Base-by-base conservation (phyloP, 2,888 invertebrate genomes). In the Campaea margaritaria region DNA sequence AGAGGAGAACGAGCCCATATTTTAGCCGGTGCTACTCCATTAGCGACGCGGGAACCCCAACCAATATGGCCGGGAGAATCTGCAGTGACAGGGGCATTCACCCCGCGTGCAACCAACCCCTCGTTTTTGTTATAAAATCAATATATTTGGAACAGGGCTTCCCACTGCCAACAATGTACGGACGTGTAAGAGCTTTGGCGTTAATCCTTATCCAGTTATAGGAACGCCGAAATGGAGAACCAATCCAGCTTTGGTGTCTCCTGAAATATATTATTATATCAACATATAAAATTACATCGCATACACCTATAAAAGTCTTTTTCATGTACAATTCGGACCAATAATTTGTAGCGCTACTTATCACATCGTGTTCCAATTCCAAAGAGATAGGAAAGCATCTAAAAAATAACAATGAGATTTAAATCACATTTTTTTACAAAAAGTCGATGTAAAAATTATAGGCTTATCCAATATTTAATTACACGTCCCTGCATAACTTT, bases 41-140 rank as follows among this genome's bases (percentile, higher is more conserved):
- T 91, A 91, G 89, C 79, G 86, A 84, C 82, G 83, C 81, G 81
- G 82, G 83, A 81, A 81, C 90, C 88, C 90, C 84, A 83, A 86
- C 85, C 86, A 85, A 89, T 86, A 86, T 83, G 76, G 87, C 84
- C 61, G 82, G 83, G 86, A 70, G 86, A 87, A 89, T 90, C 89
- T 90, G 90, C 90, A 90, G 83, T 87, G 90, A 91, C 91, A 90
- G 72, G 91, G 91, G 81, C 88, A 78, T 89, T 89, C 86, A 90
- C 90, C 91, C 89, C 85, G 79, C 82, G 75, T 87, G 86, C 87
- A 87, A 83, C 82, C 86, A 83, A 82, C 88, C 91, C 88, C 90
- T 86, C 89, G 87, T 88, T 91, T 91, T 90, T 91, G 91, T 90
- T 90, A 89, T 82, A 89, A 91, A 91, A 92, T 92, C 91, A 85